Conservation (phyloP, 1,140 invertebrate species). For the Polyergus mexicanus region DNA sequence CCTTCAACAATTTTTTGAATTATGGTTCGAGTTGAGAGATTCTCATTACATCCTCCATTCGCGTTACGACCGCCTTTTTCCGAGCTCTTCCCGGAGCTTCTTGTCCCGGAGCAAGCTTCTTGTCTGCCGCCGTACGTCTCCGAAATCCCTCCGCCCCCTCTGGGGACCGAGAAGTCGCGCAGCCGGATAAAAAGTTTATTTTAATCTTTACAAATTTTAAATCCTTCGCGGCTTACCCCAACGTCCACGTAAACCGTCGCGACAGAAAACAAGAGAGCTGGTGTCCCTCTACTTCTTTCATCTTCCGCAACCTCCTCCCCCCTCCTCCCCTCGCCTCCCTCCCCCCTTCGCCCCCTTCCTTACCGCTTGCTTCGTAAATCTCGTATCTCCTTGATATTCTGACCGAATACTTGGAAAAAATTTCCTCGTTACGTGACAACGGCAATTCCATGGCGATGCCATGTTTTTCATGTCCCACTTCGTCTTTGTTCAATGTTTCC, state of each 20-base stretch:
- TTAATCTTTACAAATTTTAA: constrained; percentile 84
- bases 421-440: constrained; percentile 41
- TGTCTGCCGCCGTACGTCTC: constrained; percentile 61
- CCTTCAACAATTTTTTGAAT: constrained; percentile 60
- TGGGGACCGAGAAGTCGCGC: constrained; percentile 62
- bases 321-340: too few relatives aligned
- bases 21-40: constrained; percentile 42
- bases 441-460: not conserved
- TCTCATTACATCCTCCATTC: constrained; percentile 63
- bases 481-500: not conserved
- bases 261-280: constrained; percentile 66
- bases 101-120: constrained; percentile 62
- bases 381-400: constrained; percentile 56
- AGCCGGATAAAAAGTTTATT: constrained; percentile 83
- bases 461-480: not conserved
- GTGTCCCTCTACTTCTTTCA: constrained; percentile 31
- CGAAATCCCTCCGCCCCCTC: constrained; percentile 47
- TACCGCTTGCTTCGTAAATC: constrained; percentile 17
- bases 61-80: constrained; percentile 62
- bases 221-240: constrained; percentile 73
- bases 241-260: constrained; percentile 63
- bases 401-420: constrained; percentile 23
- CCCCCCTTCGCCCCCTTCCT: too few relatives aligned
- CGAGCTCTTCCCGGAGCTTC: constrained; percentile 57
- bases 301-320: constrained; percentile 2